Evolutionary conservation across 1,140 invertebrate genomes (phyloP), one percentile per base, ranked within the genome.

Genomic region (Brachionus koreanus): DNA sequence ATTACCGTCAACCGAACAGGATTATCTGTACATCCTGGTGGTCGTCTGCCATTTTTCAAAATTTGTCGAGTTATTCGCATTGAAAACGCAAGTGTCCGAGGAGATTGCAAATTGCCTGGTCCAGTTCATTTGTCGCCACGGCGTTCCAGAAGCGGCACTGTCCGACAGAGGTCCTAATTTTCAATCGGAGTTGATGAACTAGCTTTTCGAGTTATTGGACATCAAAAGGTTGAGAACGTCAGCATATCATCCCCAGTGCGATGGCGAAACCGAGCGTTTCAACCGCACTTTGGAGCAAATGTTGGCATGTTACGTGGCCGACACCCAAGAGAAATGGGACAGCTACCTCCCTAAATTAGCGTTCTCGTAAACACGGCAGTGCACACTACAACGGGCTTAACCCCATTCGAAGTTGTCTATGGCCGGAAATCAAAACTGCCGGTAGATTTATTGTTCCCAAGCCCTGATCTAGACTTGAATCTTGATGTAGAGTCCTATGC

Each of bases 251-350:
- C 86, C 87, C 5, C 83, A 84, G 43, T 81, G 84, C 0, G 86
- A 88, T 74, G 86, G 87, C 0, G 37, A 85, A 39, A 83, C 85
- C 0, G 84, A 87, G 39, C 77, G 86, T n/a, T 83, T 86, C 23
- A 87, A 87, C 69, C 23, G 82, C 16, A 86, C 86, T 2, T 2
- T 43, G 85, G 39, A 72, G 16, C 33, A 72, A 43, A 72, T 72
- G 39, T 29, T 72, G 9, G 10, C 33, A 1, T 72, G 67, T 33
- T 43, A 39, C 13, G 67, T 39, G 2, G 10, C 33, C 10, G 67
- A 72, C n/a, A 4, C 1, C 1, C 23, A 43, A 25, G 16, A 13
- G n/a, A 7, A 72, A 1, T 72, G 67, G 67, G 25, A 72, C 16
- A 13, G 33, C 1, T 39, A 43, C 19, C 39, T 72, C 0, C 67